Conservation (phyloP, 2,113 vertebrate species). For the Anguilla rostrata region DNA sequence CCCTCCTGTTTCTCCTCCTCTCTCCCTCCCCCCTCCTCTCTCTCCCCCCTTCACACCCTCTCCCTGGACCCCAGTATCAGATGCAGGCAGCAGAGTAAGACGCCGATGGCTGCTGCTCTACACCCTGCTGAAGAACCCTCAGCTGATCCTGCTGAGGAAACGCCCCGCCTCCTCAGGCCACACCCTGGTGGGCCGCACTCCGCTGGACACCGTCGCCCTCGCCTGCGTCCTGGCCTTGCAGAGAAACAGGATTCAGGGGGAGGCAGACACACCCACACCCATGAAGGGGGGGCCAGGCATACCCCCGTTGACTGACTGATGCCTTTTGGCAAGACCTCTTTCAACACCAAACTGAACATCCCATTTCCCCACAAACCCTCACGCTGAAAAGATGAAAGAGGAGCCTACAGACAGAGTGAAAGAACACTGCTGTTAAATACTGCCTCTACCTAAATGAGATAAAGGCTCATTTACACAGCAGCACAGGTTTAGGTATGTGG, state of each 20-base stretch:
- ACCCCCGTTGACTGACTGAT: not conserved
- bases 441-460: not conserved
- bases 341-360: not conserved
- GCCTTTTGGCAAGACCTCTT: not conserved
- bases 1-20: not conserved
- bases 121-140: conserved; percentile 80
- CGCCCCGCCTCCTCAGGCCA: conserved; percentile 27
- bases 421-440: not conserved
- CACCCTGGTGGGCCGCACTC: not conserved
- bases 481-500: not conserved
- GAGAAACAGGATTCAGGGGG: not conserved
- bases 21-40: not conserved
- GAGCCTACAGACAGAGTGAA: not conserved
- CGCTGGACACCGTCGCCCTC: conserved; percentile 26
- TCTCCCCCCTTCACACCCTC: not conserved
- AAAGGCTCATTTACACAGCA: not conserved
- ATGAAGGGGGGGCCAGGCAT: not conserved
- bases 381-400: not conserved
- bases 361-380: not conserved
- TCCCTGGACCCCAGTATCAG: conserved; percentile 48
- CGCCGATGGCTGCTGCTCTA: conserved; percentile 76
- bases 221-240: conserved; percentile 57
- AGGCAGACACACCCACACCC: not conserved
- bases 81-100: conserved; percentile 54
- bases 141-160: conserved; percentile 72